Base-by-base conservation (phyloP, 1,140 invertebrate species). In the Aphaenogaster ashmeadi region DNA sequence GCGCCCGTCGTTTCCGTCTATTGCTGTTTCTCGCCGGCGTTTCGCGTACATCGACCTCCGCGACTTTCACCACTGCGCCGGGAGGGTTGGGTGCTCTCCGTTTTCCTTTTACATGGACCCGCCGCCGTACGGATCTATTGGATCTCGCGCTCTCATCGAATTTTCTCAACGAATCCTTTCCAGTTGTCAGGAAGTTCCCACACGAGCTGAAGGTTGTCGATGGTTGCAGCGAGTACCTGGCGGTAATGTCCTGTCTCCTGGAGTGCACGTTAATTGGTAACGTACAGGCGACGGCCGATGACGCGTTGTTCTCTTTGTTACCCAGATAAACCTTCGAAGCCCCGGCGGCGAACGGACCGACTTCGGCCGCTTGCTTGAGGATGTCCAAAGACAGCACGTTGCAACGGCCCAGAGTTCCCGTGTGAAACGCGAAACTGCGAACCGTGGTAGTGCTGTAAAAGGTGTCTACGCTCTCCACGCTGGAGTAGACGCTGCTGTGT, bases 31-130 rank as follows among this genome's bases (percentile, higher is more conserved):
- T 92, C 60, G 75, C 15, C 33, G 91, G 21, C 80, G 77, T 90
- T 74, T 87, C 86, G 56, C 79, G 72, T 67, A 52, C 87, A 50
- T 93, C 87, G 85, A 90, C 93, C 84, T 90, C 84, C 81, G 86
- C 69, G 81, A 89, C n/a, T 67, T 90, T 87, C 62, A 80, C 60
- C 38, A 64, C 58, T 66, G 52, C 67, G n/a, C 33, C 50, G 1
- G 97, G 97, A 13, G 97, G 97, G 88, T 96, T 96, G 0, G 97
- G 97, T 2, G 97, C 97, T 91, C 96, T 96, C 54, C 97, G 94
- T 91, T 98, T 98, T 15, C 97, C 97, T 88, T 97, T 97, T 0
- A 98, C 97, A 93, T 98, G 97, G 4, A 96, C 86, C 93, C 95
- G 78, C 92, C 94, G 93, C 7, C 84, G 67, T 0, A 94, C 96